Percentiles rank a stretch among this genome's conserved stretches.
These are phyloP conservation scores for Cephus rjabovi DNA, from an alignment of 2,888 invertebrate genomes.

Conservation along the genomic window DNA sequence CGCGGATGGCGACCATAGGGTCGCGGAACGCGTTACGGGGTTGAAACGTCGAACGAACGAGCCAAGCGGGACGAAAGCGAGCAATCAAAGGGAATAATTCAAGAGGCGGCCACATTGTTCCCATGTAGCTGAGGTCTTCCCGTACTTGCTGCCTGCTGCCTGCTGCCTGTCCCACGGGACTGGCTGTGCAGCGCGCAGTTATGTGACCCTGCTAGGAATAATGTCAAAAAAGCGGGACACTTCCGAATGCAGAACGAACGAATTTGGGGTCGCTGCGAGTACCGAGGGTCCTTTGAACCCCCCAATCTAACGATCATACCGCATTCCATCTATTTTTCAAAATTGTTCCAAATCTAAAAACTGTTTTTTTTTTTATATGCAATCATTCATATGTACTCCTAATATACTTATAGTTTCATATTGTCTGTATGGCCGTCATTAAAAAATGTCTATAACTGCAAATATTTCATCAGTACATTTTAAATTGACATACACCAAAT, in stretches of 20 bases:
- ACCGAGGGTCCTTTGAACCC: background rate
- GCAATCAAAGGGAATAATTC: conserved; percentile 67
- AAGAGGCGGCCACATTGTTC: conserved; percentile 63
- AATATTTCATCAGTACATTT: too few species aligned
- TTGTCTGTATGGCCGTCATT: too few species aligned
- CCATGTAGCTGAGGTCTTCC: conserved; percentile 26
- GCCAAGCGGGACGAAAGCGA: conserved; percentile 61
- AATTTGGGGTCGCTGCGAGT: background rate
- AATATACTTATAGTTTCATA: background rate
- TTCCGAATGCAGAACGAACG: background rate
- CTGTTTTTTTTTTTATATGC: too few species aligned
- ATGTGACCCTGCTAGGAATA: conserved; percentile 21
- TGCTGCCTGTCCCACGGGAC: conserved; percentile 32
- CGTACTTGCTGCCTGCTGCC: conserved; percentile 18
- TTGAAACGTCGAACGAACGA: conserved; percentile 34
- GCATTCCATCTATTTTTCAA: background rate
- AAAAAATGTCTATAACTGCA: background rate
- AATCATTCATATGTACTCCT: too few species aligned
- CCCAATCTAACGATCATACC: too few species aligned
- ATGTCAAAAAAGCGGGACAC: conserved; percentile 16
- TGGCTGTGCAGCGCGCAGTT: conserved; percentile 19
- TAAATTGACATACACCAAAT: too few species aligned
- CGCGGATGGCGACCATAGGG: conserved; percentile 13
- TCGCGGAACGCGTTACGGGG: conserved; percentile 18
- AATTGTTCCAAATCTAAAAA: background rate